Base-by-base conservation (phyloP, 2,888 invertebrate species). In the Eustalomyia histrio region DNA sequence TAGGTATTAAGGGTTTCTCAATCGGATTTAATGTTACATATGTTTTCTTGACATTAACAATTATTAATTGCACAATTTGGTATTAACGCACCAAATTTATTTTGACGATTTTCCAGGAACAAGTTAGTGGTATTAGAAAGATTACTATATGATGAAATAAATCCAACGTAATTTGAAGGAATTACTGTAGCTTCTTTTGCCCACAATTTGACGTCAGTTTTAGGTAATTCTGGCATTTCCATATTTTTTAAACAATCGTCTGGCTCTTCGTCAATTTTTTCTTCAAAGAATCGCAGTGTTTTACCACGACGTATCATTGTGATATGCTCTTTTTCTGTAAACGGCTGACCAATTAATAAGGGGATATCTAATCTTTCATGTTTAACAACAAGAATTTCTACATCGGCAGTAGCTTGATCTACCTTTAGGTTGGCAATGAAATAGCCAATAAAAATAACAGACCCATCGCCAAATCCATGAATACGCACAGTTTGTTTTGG, bases 301-400 rank as follows among this genome's bases (percentile, higher is more conserved):
- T 82, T 82, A 10, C 76, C 72, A 17, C 68, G 58, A 9, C 79
- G 75, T 43, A 82, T 63, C 67, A 79, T 72, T 0, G 79, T 75
- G 12, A 79, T 79, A 39, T 82, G 73, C 17, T 76, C 74, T 24
- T 61, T 61, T 67, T 79, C 82, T 33, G 76, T 82, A 29, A 80
- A 76, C 5, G 80, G 76, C 21, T 81, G 76, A 12, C 76, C 67
- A 57, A 80, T 58, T 17, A 80, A 58, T 24, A 81, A 60, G 9
- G 73, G 76, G n/a, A 79, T 75, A 21, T 73, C 50, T 5, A 79
- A 24, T 39, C 67, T 57, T 18, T 60, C 47, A 43, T 79, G 79
- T 71, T 72, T 61, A 12, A 82, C 75, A 9, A 81, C 67, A 58
- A 71, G 65, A 39, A 74, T 60, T 67, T 58, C 67, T 14, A 79